A percentile compares a stretch with the other conserved stretches of the same genome.
phyloP scores from a whole-genome alignment of 2,797 vertebrate species.

The Semaprochilodus insignis region DNA sequence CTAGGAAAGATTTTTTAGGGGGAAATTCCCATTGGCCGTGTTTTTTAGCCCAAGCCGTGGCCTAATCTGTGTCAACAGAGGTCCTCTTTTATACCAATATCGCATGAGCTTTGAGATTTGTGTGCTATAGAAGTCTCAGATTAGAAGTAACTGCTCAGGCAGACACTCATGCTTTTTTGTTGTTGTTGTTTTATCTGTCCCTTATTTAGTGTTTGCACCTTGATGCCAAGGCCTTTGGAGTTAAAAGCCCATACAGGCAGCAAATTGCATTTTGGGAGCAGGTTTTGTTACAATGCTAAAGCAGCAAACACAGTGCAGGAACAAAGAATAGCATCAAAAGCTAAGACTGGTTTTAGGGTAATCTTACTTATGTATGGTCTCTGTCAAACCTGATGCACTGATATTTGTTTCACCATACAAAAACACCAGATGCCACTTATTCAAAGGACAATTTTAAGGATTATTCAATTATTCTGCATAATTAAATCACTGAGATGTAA shows the following conservation, averaged over 20 bases:
- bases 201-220: not conserved
- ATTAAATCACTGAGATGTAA: too few relatives aligned
- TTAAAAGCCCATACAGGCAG: not conserved
- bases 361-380: too few relatives aligned
- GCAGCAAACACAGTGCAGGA: not conserved
- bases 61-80: not conserved
- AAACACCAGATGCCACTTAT: too few relatives aligned
- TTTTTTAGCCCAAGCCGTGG: not conserved
- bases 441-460: too few relatives aligned
- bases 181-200: not conserved
- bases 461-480: too few relatives aligned
- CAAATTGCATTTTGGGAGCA: not conserved
- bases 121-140: slow-evolving; percentile 1
- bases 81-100: not conserved
- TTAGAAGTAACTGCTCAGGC: not conserved
- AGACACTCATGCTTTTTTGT: not conserved
- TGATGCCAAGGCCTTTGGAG: slow-evolving; percentile 2
- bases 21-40: not conserved
- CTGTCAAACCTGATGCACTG: too few relatives aligned
- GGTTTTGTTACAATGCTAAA: not conserved
- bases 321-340: not conserved
- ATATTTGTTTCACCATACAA: too few relatives aligned
- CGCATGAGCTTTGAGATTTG: not conserved
- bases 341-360: not conserved
- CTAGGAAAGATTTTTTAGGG: not conserved